Evolutionary conservation across 1,140 invertebrate species (phyloP).

Genomic region (Aphelenchoides fujianensis): DNA sequence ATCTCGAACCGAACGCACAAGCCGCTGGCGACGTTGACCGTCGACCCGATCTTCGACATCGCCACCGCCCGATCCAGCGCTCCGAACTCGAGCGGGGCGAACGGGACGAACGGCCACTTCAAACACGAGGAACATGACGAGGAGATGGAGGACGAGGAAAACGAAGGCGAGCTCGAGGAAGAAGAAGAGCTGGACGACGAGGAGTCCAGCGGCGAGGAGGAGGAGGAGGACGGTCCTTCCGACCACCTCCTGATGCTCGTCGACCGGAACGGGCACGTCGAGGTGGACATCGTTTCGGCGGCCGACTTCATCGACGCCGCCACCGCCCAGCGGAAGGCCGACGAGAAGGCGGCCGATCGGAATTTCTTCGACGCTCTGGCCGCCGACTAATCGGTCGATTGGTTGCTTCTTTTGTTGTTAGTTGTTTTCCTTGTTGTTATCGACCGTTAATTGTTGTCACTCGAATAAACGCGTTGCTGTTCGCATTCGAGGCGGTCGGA

Average conservation of each 20-base stretch:
- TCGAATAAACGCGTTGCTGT: slow-evolving; percentile 5
- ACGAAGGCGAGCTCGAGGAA: too few species aligned
- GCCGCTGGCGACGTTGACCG: background rate
- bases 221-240: background rate
- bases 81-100: too few species aligned
- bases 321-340: background rate
- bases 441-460: background rate
- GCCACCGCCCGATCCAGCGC: too few species aligned
- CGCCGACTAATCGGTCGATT: background rate
- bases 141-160: too few species aligned
- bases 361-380: background rate
- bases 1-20: background rate
- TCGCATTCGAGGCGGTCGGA: background rate
- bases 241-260: background rate
- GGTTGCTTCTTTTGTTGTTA: background rate
- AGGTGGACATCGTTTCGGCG: background rate
- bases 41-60: background rate
- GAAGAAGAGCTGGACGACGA: too few species aligned
- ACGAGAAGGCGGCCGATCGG: background rate
- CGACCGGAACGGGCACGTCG: background rate
- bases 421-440: slow-evolving; percentile 17
- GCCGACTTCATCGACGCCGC: background rate
- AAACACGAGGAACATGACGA: too few species aligned
- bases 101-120: too few species aligned
- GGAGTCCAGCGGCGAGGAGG: background rate